Base-by-base conservation (phyloP, 2,888 invertebrate genomes). In the Dynastes grantii region DNA sequence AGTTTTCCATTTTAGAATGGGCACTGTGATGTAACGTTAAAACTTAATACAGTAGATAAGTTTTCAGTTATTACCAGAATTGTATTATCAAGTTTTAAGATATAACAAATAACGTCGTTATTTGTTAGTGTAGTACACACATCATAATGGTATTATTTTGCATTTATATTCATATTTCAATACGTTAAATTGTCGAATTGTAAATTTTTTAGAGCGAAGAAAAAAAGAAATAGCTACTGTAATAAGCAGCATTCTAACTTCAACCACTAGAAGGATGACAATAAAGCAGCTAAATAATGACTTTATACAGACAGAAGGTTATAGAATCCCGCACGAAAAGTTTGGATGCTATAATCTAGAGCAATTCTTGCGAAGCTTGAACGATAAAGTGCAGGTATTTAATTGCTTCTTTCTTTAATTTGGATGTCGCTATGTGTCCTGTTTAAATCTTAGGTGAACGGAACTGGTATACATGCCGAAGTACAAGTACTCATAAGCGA, bases 161-260 rank as follows among this genome's bases (percentile, higher is more conserved):
- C n/a, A 45, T 16, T 29, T 68, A 51, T 29, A 49, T 4, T 11
- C 9, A 13, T 40, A 16, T 27, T 9, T 51, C 9, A 29, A 22
- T 9, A 68, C 32, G 27, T 11, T 68, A 13, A 4, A 3, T 11
- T 51, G 2, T 11, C 13, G 22, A 2, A 2, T 27, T 45, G 40
- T n/a, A 29, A 40, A 45, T 61, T 77, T 61, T 77, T 67, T 65
- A 78, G 78, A 51, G 27, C 27, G 79, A 77, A 22, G 55, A n/a
- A 45, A 58, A 9, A 79, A 77, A 58, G 68, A 75, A 9, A 27
- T 75, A n/a, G 55, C 65, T 29, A 61, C 55, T 32, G 29, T 65
- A 27, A 79, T 79, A 67, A 67, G 65, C 13, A 75, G 79, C 16
- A 61, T 79, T 8, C 61, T 79, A 37, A 77, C 68, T 8, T 79